Conservation (phyloP, 2,113 vertebrate genomes). For the Chrysemys picta region DNA sequence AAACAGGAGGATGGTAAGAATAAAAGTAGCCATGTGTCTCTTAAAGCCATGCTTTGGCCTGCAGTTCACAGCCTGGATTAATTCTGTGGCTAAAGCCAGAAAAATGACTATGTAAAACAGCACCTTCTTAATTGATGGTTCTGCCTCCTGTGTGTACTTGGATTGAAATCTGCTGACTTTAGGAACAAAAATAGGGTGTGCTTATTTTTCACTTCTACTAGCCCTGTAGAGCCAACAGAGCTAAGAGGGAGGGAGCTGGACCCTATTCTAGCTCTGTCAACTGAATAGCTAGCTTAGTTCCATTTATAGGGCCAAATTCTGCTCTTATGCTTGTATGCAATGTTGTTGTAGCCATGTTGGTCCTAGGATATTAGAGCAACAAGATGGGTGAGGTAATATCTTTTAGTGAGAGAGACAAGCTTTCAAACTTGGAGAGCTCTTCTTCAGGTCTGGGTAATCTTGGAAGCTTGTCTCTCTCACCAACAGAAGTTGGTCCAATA, state of each 20-base stretch:
- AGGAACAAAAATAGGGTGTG: neutral
- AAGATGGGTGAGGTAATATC: neutral
- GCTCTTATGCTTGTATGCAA: neutral
- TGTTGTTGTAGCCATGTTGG: neutral
- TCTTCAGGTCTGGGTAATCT: neutral
- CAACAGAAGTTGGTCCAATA: neutral
- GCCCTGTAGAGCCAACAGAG: neutral
- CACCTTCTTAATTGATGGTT: neutral
- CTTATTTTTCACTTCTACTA: neutral
- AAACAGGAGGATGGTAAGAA: constrained; percentile 87
- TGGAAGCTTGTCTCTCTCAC: no score
- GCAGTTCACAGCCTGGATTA: neutral
- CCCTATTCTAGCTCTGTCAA: neutral
- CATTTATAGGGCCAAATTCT: neutral
- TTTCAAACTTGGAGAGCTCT: neutral
- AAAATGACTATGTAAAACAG: neutral
- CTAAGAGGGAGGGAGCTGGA: neutral
- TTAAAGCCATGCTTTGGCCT: neutral
- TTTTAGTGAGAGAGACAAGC: neutral
- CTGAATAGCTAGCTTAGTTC: neutral
- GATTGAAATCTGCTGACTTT: neutral
- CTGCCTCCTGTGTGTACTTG: neutral
- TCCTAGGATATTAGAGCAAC: neutral
- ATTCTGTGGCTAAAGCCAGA: neutral
- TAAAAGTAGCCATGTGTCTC: neutral